Evolutionary conservation across 2,888 invertebrate species (phyloP).

Genomic region (Brachypterus glaber): DNA sequence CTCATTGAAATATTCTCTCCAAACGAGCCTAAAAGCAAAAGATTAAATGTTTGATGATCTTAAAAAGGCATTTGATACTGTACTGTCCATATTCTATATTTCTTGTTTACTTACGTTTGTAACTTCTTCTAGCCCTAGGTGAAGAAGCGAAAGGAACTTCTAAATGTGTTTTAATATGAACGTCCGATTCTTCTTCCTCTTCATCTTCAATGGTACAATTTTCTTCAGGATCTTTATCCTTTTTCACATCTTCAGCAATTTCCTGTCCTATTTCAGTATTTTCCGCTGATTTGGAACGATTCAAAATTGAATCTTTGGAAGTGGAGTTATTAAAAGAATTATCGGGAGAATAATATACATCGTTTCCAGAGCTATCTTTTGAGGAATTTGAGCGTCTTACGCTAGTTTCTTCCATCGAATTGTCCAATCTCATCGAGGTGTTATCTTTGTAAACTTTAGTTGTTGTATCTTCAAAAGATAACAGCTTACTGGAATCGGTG

Average conservation of each 20-base stretch:
- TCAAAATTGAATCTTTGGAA: not conserved
- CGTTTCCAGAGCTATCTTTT: constrained; percentile 19
- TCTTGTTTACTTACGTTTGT: constrained; percentile 26
- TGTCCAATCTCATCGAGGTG: no score
- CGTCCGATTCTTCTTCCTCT: no score
- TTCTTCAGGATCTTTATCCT: constrained; percentile 7
- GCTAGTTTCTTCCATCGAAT: no score
- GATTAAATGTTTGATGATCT: not conserved
- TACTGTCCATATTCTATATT: not conserved
- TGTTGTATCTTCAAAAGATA: constrained; percentile 19
- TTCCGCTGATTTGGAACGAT: constrained; percentile 3
- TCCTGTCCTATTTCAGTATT: constrained; percentile 1
- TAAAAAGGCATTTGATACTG: not conserved
- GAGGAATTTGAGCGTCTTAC: constrained; percentile 11
- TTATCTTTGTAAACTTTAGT: constrained; percentile 9
- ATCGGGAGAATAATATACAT: constrained; percentile 28
- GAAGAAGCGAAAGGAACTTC: no score
- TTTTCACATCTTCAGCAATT: constrained; percentile 2
- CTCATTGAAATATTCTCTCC: constrained; percentile 22
- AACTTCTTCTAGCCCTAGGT: constrained; percentile 29
- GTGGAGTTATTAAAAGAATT: constrained; percentile 19
- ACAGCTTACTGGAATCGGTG: constrained; percentile 16
- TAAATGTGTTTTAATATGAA: no score
- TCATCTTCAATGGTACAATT: constrained; percentile 3
- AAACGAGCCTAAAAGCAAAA: constrained; percentile 19